Conservation (phyloP, 2,888 invertebrate genomes). For the Eupelmus urozonus region DNA sequence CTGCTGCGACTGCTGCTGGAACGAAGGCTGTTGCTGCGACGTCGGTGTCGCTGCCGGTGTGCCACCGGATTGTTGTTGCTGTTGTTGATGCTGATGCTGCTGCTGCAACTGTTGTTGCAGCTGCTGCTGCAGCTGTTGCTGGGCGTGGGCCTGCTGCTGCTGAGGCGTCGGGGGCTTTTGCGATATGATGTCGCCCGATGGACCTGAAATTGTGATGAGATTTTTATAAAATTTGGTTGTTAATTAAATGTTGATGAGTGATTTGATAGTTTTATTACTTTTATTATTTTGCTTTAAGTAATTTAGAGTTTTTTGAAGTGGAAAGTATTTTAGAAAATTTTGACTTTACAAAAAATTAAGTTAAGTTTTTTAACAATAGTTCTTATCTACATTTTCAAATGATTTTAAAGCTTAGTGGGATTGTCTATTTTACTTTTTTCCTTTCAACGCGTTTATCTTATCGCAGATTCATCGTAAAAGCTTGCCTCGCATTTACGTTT, state of each 20-base stretch:
- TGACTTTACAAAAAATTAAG: too few relatives aligned
- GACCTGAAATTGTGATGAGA: slow-evolving; percentile 63
- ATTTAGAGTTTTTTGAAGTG: too few relatives aligned
- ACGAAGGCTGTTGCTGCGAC: slow-evolving; percentile 72
- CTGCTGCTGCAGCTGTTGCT: slow-evolving; percentile 79
- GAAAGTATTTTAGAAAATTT: too few relatives aligned
- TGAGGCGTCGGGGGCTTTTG: slow-evolving; percentile 77
- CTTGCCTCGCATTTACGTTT: too few relatives aligned
- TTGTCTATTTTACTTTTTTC: background rate
- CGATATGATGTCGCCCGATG: slow-evolving; percentile 69
- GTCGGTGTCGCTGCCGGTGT: slow-evolving; percentile 72
- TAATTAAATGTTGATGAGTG: too few relatives aligned
- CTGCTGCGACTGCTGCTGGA: slow-evolving; percentile 67
- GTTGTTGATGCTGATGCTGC: slow-evolving; percentile 78
- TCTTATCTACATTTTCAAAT: too few relatives aligned
- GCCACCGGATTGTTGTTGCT: slow-evolving; percentile 70
- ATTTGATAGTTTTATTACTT: too few relatives aligned
- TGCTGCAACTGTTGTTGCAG: slow-evolving; percentile 69
- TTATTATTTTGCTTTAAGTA: too few relatives aligned
- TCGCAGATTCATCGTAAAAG: slow-evolving; percentile 6
- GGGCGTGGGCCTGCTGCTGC: slow-evolving; percentile 79
- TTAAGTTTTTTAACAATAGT: too few relatives aligned
- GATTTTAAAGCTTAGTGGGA: too few relatives aligned
- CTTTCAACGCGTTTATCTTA: background rate
- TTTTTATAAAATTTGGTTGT: too few relatives aligned